Conservation (phyloP, 2,797 vertebrate genomes). For the Anguilla megastoma region DNA sequence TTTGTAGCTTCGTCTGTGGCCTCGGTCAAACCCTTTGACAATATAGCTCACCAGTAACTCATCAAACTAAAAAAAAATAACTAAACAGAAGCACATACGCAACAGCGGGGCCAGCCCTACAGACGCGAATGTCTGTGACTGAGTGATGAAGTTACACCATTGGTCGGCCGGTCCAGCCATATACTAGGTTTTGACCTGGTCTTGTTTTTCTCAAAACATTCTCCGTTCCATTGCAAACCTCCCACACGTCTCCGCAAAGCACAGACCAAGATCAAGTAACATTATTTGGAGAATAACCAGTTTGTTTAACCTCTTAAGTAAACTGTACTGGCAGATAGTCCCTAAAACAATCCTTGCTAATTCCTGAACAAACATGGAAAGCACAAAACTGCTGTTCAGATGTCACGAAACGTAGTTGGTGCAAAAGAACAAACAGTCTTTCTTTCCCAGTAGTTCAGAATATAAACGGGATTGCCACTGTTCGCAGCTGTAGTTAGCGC, state of each 20-base stretch:
- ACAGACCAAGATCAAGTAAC: neutral
- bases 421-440: neutral
- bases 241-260: neutral
- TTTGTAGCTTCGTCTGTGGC: neutral
- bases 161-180: too few species aligned
- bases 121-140: too few species aligned
- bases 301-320: neutral
- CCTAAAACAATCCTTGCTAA: neutral
- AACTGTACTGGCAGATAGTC: neutral
- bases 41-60: too few species aligned
- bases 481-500: neutral
- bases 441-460: neutral
- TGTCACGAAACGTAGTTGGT: neutral
- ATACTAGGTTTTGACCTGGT: too few species aligned
- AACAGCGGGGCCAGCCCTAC: too few species aligned
- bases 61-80: neutral
- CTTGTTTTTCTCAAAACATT: too few species aligned
- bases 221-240: neutral
- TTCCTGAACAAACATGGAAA: neutral
- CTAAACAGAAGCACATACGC: too few species aligned
- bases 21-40: neutral
- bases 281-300: neutral
- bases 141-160: too few species aligned
- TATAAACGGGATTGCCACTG: neutral
- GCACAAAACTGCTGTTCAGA: neutral